Conservation (phyloP, 2,797 vertebrate genomes). For the Fundulus diaphanus region DNA sequence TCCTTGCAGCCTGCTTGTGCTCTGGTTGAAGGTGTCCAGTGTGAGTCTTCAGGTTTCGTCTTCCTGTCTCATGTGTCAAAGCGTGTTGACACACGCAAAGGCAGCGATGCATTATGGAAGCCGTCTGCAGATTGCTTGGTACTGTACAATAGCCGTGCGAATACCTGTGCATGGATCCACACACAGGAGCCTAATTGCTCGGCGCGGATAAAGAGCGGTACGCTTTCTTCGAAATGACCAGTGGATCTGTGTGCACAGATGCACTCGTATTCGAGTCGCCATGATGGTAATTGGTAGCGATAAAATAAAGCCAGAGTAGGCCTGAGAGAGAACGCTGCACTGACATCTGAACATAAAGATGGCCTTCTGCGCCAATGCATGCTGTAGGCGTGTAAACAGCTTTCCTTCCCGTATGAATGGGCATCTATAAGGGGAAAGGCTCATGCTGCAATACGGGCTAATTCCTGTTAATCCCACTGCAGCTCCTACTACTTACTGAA, state of each 20-base stretch:
- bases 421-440: constrained; percentile 82
- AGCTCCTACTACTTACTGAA: constrained; percentile 69
- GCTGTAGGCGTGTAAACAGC: constrained; percentile 61
- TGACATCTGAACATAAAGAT: constrained; percentile 17
- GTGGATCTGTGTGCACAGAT: constrained; percentile 5
- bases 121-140: constrained; percentile 43
- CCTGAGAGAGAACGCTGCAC: constrained; percentile 7
- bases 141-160: constrained; percentile 56
- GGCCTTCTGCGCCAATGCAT: constrained; percentile 17
- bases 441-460: constrained; percentile 75
- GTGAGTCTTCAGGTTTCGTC: constrained; percentile 65
- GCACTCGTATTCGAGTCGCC: constrained; percentile 26
- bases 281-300: constrained; percentile 11
- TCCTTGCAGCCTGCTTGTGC: constrained; percentile 58
- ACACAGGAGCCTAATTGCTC: constrained; percentile 54
- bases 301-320: constrained; percentile 4
- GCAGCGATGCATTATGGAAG: constrained; percentile 72
- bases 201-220: constrained; percentile 47
- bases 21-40: constrained; percentile 62
- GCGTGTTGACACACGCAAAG: constrained; percentile 62
- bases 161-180: constrained; percentile 45
- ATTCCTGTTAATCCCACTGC: constrained; percentile 80
- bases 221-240: constrained; percentile 25
- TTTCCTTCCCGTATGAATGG: constrained; percentile 77
- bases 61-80: constrained; percentile 68